Conservation (phyloP, 1,140 invertebrate genomes). For the Chironomus striatipennis region DNA sequence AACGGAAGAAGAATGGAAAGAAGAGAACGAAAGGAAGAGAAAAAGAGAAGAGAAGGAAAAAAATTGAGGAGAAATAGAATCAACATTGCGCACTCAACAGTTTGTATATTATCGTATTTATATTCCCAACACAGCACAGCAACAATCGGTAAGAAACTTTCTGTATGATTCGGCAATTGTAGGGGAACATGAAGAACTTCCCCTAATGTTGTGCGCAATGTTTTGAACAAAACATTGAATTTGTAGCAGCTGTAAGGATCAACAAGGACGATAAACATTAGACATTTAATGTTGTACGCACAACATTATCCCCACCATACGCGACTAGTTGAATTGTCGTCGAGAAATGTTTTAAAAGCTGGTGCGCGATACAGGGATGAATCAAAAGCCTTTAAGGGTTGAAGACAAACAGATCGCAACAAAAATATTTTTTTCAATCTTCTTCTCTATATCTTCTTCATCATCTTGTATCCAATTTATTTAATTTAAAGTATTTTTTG, state of each 20-base stretch:
- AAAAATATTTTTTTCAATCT: constrained; percentile 21
- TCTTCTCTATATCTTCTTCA: constrained; percentile 24
- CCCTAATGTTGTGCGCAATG: not conserved
- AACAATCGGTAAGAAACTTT: not conserved
- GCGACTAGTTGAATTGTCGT: not conserved
- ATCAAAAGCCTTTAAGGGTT: constrained; percentile 22
- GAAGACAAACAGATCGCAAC: not conserved
- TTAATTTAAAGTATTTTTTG: not conserved
- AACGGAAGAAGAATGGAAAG: not conserved
- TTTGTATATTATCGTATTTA: constrained; percentile 2
- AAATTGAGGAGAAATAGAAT: not conserved
- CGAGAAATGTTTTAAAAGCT: constrained; percentile 15
- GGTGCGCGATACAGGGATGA: constrained; percentile 12
- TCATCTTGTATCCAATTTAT: constrained; percentile 18
- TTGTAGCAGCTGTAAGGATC: not conserved
- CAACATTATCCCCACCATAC: constrained; percentile 1
- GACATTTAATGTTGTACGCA: not conserved
- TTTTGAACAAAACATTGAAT: too few species aligned
- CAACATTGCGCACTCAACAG: constrained; percentile 11
- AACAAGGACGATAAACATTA: not conserved
- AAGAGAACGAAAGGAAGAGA: not conserved
- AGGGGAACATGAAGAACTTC: not conserved
- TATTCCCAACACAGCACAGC: not conserved
- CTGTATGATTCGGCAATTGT: not conserved
- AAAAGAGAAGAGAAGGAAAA: not conserved